These are phyloP conservation scores for Odobenus rosmarus DNA, from an alignment of 2,113 vertebrate genomes.

Conservation along the genomic window DNA sequence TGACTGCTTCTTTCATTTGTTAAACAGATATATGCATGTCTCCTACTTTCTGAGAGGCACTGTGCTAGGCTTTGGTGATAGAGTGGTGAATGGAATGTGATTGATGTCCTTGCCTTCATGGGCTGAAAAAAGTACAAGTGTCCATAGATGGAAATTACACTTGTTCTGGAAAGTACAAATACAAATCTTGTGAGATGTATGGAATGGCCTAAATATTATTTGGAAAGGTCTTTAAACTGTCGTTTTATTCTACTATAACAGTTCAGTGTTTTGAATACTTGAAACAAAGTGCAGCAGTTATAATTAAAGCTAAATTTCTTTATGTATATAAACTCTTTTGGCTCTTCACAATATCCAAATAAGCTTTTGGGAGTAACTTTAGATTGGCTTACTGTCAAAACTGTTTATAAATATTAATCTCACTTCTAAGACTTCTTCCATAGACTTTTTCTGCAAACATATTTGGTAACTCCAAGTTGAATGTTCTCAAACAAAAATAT, in stretches of 20 bases:
- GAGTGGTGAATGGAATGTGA: too few relatives aligned
- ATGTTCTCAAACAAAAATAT: constrained; percentile 31
- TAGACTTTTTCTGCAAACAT: not conserved
- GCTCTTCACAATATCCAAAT: not conserved
- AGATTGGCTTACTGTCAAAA: not conserved
- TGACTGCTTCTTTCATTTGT: not conserved
- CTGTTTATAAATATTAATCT: constrained; percentile 12
- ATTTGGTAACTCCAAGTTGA: constrained; percentile 29
- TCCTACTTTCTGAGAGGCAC: not conserved
- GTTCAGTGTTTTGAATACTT: not conserved
- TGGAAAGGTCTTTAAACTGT: not conserved
- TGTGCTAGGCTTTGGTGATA: not conserved
- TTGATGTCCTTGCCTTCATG: not conserved
- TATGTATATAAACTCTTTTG: not conserved
- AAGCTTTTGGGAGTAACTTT: constrained; percentile 16
- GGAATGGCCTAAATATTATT: not conserved
- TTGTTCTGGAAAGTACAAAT: not conserved
- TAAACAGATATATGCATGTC: not conserved
- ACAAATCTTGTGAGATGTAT: not conserved
- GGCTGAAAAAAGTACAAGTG: not conserved
- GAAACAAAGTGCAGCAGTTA: not conserved
- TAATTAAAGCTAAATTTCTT: constrained; percentile 3
- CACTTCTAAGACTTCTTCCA: not conserved
- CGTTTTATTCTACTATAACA: not conserved
- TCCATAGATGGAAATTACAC: not conserved